Base-by-base conservation (phyloP, 2,113 vertebrate genomes). In the Syrmaticus mikado region DNA sequence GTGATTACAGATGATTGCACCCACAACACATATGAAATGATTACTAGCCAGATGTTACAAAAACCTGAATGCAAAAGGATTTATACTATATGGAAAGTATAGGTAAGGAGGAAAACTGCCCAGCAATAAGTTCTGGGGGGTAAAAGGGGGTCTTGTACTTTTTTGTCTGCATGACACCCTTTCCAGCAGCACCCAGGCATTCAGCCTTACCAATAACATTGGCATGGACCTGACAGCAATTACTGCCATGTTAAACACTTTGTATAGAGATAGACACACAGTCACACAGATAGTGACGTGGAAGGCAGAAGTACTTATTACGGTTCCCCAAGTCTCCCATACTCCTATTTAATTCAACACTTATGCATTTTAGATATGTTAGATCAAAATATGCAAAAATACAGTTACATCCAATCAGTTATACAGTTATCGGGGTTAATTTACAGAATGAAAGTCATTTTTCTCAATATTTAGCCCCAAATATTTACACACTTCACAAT, bases 1-100 rank as follows among this genome's bases (percentile, higher is more conserved):
- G 52, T 94, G 93, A 96, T 88, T 94, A 93, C 68, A 94, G 72
- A 87, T 91, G 50, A 95, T 71, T 91, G 57, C 45, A 93, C 80
- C 76, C 91, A 53, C 24, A 36, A 91, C 90, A 46, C 65, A 75
- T 2, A 5, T 22, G 25, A 36, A 87, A 90, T 73, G 89, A 90
- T 83, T 86, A 87, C 76, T 20, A 87, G 79, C 50, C 82, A 93
- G 91, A 92, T 90, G 68, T 72, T 75, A 60, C 22, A 85, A 83
- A 93, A 95, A 88, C 48, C 22, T 84, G 68, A 88, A 91, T 50
- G 82, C 27, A 86, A 60, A 95, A 94, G n/a, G 36, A 79, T 65
- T 27, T 52, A 25, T 27, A 66, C 10, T 43, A 46, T 25, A 16
- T 71, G 10, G 30, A 81, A 91, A 65, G 43, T 4, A 65, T 16